These are phyloP conservation scores for Calypte anna DNA, from an alignment of 2,113 vertebrate species.

Conservation along the genomic window DNA sequence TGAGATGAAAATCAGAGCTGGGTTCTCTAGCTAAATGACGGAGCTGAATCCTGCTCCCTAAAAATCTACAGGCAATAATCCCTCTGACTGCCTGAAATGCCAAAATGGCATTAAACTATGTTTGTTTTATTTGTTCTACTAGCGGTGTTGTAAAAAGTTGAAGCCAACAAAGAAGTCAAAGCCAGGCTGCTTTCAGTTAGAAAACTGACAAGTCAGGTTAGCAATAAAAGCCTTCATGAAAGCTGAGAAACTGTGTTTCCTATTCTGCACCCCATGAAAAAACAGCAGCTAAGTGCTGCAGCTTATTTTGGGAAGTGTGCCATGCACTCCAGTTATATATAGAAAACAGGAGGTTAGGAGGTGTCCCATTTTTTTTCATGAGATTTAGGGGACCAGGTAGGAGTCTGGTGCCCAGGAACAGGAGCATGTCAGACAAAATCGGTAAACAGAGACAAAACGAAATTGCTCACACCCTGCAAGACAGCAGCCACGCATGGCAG, in stretches of 20 bases:
- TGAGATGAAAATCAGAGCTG: background rate
- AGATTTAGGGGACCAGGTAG: background rate
- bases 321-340: conserved; percentile 23
- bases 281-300: background rate
- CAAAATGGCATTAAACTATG: background rate
- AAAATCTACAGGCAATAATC: background rate
- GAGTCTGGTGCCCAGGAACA: background rate
- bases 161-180: background rate
- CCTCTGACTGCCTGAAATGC: background rate
- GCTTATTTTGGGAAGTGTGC: conserved; percentile 48
- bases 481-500: fast-evolving
- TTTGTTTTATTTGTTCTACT: background rate
- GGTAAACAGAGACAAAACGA: background rate
- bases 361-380: background rate
- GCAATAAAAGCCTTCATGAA: background rate
- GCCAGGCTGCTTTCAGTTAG: background rate
- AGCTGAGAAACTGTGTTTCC: background rate
- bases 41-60: background rate
- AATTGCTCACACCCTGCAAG: background rate
- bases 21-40: background rate
- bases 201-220: background rate
- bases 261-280: background rate
- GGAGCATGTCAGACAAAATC: background rate
- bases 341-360: conserved; percentile 15
- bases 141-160: background rate